Conservation (phyloP, 2,113 vertebrate species). For the Muscicapa adusta region DNA sequence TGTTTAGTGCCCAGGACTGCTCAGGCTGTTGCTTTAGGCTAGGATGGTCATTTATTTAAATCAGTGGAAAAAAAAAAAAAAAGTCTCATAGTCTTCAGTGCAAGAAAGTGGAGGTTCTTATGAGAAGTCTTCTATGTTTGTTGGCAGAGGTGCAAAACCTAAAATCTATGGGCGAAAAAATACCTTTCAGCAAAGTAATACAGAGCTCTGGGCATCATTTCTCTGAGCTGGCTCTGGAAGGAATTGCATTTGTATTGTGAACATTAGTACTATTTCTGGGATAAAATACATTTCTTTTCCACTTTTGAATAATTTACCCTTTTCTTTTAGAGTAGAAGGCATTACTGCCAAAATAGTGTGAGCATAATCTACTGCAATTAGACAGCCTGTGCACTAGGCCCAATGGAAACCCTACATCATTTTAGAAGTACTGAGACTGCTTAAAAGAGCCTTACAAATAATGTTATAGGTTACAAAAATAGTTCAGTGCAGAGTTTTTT, state of each 20-base stretch:
- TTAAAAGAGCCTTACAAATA: not conserved
- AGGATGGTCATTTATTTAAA: not conserved
- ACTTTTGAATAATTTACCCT: conserved; percentile 23
- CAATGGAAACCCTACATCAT: not conserved
- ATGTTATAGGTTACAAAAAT: not conserved
- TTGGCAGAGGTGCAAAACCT: not conserved
- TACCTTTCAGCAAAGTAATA: not conserved
- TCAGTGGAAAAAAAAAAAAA: not conserved
- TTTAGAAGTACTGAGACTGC: not conserved
- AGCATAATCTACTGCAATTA: conserved; percentile 12
- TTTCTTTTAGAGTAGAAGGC: not conserved
- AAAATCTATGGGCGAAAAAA: not conserved
- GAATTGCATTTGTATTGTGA: not conserved
- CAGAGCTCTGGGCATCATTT: not conserved
- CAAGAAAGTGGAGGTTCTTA: not conserved
- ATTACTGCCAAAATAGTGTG: not conserved
- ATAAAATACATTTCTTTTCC: not conserved
- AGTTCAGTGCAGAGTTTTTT: not conserved
- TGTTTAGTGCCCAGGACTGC: not conserved
- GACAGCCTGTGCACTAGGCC: not conserved
- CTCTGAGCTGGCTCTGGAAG: not conserved
- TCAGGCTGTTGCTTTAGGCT: not conserved
- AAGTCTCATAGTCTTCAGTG: not conserved
- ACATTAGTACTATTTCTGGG: not conserved
- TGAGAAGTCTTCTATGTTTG: not conserved